Evolutionary conservation across 1,140 invertebrate species (phyloP), one percentile per base, ranked within the genome.

Genomic region (Heliconius himera): DNA sequence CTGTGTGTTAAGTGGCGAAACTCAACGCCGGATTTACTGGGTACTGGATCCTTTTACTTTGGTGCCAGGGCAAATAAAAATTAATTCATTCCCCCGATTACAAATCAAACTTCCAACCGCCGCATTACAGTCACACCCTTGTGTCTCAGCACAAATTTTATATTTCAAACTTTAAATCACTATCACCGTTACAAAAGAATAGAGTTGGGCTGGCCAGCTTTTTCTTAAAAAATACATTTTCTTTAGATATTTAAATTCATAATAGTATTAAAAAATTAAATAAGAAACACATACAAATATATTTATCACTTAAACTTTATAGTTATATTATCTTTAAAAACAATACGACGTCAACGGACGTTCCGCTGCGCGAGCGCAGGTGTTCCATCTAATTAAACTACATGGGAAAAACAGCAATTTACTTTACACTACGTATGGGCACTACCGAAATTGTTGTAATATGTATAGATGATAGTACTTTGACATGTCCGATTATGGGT

Each of bases 361-460:
- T 86, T 81, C 77, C 85, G 84, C 71, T 86, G 82, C 82, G 79
- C 82, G 51, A 3, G 79, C 85, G 82, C 87, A 86, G 84, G 85
- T 88, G 85, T 73, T 46, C 74, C 73, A 71, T 75, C 84, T 88
- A 88, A 86, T 88, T 86, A 86, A 83, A 74, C 46, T 22, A 86
- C 84, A 86, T 88, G 87, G 85, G 87, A 88, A 88, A 87, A 83
- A 70, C 60, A 74, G 81, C 82, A 87, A 88, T 88, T 87, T 88
- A 78, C 60, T 60, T 60, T 60, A 60, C n/a, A 60, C 54, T 26
- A 9, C 60, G 60, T 22, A 66, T 66, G 82, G 73, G 72, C 82
- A 78, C 74, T 84, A 83, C 84, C 76, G 82, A 81, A 84, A 79
- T 82, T 74, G 66, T 78, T 26, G 29, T 46, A 76, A 26, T 66